These are phyloP conservation scores for Osmoderma eremita DNA, from an alignment of 2,888 invertebrate genomes.

Conservation along the genomic window DNA sequence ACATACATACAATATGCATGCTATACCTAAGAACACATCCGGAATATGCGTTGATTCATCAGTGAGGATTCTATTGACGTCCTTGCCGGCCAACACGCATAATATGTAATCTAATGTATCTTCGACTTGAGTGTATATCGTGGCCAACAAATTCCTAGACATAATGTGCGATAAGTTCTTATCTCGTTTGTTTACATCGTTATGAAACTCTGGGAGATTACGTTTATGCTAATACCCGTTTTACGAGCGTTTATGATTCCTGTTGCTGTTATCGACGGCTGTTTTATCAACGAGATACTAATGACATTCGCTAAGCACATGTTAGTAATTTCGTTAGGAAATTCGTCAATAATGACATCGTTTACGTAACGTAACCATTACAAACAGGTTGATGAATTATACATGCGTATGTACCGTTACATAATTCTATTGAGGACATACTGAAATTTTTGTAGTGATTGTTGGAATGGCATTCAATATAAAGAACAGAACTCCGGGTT, in stretches of 20 bases:
- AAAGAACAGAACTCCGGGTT: too few species aligned
- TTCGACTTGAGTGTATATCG: constrained; percentile 5
- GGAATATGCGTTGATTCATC: constrained; percentile 18
- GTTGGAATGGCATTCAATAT: too few species aligned
- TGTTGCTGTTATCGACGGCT: constrained; percentile 10
- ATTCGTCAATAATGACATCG: not conserved
- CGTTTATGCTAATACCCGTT: constrained; percentile 20
- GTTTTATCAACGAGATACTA: constrained; percentile 6
- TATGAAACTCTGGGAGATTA: constrained; percentile 26
- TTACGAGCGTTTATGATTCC: constrained; percentile 17
- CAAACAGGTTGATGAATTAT: too few species aligned
- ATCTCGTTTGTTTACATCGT: constrained; percentile 31
- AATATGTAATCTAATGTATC: constrained; percentile 3
- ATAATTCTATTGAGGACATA: too few species aligned
- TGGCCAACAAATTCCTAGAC: constrained; percentile 25
- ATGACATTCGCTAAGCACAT: not conserved
- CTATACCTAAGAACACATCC: constrained; percentile 9
- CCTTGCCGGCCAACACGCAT: constrained; percentile 16
- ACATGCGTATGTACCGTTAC: too few species aligned
- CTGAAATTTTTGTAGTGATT: too few species aligned
- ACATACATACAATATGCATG: not conserved
- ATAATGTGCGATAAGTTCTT: constrained; percentile 22
- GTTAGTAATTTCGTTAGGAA: not conserved
- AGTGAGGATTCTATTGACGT: constrained; percentile 4
- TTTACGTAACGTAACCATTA: not conserved